Percentiles rank a stretch among this genome's conserved stretches.
These are phyloP conservation scores for Ataeniobius toweri DNA, from an alignment of 2,797 vertebrate species.

Conservation along the genomic window DNA sequence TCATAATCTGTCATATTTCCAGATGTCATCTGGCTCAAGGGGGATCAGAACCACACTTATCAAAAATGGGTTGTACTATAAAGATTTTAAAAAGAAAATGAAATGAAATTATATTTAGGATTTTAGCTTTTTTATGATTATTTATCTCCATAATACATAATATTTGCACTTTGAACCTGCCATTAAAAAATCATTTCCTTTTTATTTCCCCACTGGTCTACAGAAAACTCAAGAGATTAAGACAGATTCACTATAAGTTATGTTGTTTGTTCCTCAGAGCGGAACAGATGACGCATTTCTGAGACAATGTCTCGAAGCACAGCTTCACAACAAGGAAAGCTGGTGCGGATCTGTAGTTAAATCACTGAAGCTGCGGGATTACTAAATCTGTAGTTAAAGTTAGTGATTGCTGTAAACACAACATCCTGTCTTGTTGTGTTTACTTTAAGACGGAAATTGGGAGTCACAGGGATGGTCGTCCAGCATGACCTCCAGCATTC, in stretches of 20 bases:
- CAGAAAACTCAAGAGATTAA: not conserved
- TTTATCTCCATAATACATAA: not conserved
- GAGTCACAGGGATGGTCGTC: slow-evolving; percentile 92
- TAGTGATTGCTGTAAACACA: slow-evolving; percentile 7
- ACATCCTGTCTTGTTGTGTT: not conserved
- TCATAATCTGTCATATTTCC: not conserved
- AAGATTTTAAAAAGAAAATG: not conserved
- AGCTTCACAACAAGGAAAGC: not conserved
- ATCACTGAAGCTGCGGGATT: not conserved
- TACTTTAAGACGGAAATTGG: slow-evolving; percentile 73
- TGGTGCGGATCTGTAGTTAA: not conserved
- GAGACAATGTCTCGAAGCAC: not conserved
- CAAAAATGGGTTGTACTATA: not conserved
- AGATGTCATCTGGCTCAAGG: not conserved
- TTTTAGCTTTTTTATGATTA: not conserved
- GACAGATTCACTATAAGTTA: not conserved
- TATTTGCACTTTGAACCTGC: not conserved
- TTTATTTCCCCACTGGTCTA: not conserved
- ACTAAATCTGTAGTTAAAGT: not conserved
- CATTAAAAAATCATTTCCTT: no score
- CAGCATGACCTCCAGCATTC: slow-evolving; percentile 94
- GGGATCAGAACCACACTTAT: not conserved
- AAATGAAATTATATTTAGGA: not conserved
- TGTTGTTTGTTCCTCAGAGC: not conserved
- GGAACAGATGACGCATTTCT: not conserved